Base-by-base conservation (phyloP, 2,888 invertebrate species). In the Drosophila planitibia region DNA sequence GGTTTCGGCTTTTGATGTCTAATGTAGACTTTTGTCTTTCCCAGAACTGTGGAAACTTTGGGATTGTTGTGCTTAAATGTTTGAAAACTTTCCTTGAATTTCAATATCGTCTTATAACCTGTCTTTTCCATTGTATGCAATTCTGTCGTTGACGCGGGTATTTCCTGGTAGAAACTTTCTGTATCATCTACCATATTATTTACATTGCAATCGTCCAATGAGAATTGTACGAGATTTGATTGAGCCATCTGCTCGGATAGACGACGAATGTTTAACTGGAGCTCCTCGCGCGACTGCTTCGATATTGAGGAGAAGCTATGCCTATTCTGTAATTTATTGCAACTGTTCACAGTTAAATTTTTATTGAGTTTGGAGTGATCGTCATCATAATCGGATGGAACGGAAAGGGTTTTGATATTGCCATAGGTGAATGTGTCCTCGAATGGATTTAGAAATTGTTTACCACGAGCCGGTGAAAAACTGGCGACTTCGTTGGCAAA, bases 231-330 rank as follows among this genome's bases (percentile, higher is more conserved):
- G 51, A 77, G 33, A 4, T 74, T 63, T 33, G 69, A 66, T 49
- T 76, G 74, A 51, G 82, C 80, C 76, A 92, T 92, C 82, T 93
- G 93, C 66, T 93, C 93, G 32, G 93, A 93, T 25, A 93, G 74
- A 28, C 93, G 89, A 39, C 93, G 91, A 47, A 93, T 93, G 74
- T 93, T 93, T 7, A 93, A 76, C 70, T 92, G 93, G 4, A 93
- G 70, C 74, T 93, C 93, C 37, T 93, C 91, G 52, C 88, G 91
- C 7, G 90, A 88, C 30, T 86, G 79, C 22, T 83, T 70, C 3
- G 91, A 87, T 59, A 89, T 79, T 28, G 93, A 91, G 25, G 93
- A 91, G 65, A 93, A 93, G 79, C 93, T 93, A 62, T 93, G 93
- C n/a, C 93, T 91, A 5, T 91, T 85, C 64, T 91, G 92, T 25